Base-by-base conservation (phyloP, 2,797 vertebrate species). In the Streptopelia turtur region DNA sequence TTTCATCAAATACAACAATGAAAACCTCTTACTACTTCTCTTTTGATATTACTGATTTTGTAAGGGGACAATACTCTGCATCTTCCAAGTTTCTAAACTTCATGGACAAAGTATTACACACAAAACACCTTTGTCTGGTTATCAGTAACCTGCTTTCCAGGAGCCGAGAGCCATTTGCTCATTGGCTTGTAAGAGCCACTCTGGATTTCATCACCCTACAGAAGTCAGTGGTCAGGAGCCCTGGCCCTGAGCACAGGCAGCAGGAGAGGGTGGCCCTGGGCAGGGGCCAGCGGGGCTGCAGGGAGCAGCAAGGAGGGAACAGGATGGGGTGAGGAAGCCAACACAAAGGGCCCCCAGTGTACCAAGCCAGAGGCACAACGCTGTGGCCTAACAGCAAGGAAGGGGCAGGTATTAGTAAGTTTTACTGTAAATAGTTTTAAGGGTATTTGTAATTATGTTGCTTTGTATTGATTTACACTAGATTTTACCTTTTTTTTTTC, bases 211-310 rank as follows among this genome's bases (percentile, higher is more conserved):
- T 24, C 9, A 57, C 37, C 14, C 27, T 21, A 30, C 30, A 60
- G 33, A 69, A 86, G 49, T 5, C 17, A 16, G 39, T 13, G 16
- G 14, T 45, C 0, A 0, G 7, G 37, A 69, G 27, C 7, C 31
- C 28, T 9, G 60, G 5, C 17, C 2, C 0, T 22, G 18, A 78
- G 21, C 49, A 9, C 5, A 3, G 15, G 9, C 33, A 66, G 30
- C 14, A 31, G 3, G 14, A 30, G 23, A 31, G n/a, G 37, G 27
- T 9, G 16, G 37, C 17, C 10, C 25, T 1, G 1, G 27, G 37
- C 53, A 63, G 43, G 31, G 27, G 7, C 7, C 6, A 1, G 25
- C 1, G 4, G 3, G 17, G 10, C 3, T 4, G 11, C 21, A 22
- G 49, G 57, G 13, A 57, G 49, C 27, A 63, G 9, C 1, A 1